Conservation (phyloP, 2,888 invertebrate genomes). For the Ormyrus labotus region DNA sequence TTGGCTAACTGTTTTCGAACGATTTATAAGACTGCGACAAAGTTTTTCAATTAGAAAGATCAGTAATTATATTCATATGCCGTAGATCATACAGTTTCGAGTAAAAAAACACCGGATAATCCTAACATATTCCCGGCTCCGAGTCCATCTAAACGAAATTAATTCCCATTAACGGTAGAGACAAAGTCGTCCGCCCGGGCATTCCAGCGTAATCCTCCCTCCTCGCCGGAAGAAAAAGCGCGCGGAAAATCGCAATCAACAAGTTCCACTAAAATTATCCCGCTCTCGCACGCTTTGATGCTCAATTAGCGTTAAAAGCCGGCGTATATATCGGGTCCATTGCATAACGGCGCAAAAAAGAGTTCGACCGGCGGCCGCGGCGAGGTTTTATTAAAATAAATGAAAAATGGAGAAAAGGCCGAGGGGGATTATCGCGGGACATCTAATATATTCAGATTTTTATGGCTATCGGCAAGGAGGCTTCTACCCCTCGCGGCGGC, state of each 20-base stretch:
- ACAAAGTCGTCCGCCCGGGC: too few species aligned
- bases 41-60: too few species aligned
- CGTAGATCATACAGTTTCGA: too few species aligned
- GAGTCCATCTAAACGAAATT: too few species aligned
- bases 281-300: neutral
- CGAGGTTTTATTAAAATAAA: neutral
- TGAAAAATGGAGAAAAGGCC: slow-evolving; percentile 15
- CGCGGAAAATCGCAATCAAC: neutral
- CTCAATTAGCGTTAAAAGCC: slow-evolving; percentile 18
- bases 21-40: too few species aligned
- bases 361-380: neutral
- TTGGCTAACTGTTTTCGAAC: too few species aligned
- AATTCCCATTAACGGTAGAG: too few species aligned
- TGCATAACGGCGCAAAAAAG: neutral
- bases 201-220: too few species aligned
- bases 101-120: too few species aligned
- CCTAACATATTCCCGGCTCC: too few species aligned
- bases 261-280: slow-evolving; percentile 10
- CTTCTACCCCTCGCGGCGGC: slow-evolving; percentile 56
- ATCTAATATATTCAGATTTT: slow-evolving; percentile 76
- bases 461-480: slow-evolving; percentile 72
- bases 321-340: neutral
- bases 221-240: neutral
- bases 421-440: slow-evolving; percentile 63
- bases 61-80: too few species aligned